phyloP scores from a whole-genome alignment of 2,888 invertebrate genomes.

The Caenorhabditis sp. region DNA sequence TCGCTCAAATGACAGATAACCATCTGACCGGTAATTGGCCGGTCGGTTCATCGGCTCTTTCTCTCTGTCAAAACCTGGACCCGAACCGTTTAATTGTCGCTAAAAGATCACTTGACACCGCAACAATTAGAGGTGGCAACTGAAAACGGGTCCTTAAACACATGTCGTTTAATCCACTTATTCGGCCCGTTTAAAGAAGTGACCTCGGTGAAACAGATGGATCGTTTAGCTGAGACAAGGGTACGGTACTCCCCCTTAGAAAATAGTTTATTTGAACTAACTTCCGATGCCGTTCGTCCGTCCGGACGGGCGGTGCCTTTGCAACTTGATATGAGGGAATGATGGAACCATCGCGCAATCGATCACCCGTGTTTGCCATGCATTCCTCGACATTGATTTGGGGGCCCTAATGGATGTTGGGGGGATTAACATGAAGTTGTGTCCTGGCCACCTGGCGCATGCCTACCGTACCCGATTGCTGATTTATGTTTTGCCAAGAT shows the following conservation, averaged over 20 bases:
- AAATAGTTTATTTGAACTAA: constrained; percentile 52
- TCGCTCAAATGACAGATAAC: no score
- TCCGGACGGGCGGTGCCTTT: constrained; percentile 23
- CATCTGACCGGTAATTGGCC: constrained; percentile 28
- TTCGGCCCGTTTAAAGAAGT: constrained; percentile 27
- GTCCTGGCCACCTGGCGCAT: constrained; percentile 52
- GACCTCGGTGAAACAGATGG: constrained; percentile 18
- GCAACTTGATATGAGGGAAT: constrained; percentile 47
- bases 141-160: constrained; percentile 41
- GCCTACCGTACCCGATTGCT: constrained; percentile 18
- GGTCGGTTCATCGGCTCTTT: constrained; percentile 24
- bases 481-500: constrained; percentile 50
- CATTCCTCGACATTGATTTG: constrained; percentile 12
- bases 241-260: constrained; percentile 15
- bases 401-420: constrained; percentile 47
- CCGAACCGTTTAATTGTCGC: constrained; percentile 51
- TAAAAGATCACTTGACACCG: constrained; percentile 60
- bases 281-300: constrained; percentile 15
- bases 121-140: constrained; percentile 46
- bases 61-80: no score
- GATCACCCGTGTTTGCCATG: constrained; percentile 35
- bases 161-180: constrained; percentile 45
- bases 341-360: constrained; percentile 24
- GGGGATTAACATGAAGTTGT: constrained; percentile 47
- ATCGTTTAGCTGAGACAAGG: background rate